Base-by-base conservation (phyloP, 2,113 vertebrate species). In the Eulemur macaco region DNA sequence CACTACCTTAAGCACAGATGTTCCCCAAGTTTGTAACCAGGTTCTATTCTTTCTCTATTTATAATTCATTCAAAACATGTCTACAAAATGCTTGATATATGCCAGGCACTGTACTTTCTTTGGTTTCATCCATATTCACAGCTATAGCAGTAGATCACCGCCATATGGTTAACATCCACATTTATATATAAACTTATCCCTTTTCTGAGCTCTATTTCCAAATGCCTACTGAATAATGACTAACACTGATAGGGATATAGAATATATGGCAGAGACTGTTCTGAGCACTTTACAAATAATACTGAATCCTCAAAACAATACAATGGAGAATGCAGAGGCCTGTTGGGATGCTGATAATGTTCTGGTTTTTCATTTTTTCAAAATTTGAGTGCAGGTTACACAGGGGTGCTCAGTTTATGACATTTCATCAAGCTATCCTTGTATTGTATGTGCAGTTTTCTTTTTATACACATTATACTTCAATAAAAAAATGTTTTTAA, bases 1-100 rank as follows among this genome's bases (percentile, higher is more conserved):
- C 23, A 21, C 68, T 85, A 76, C 21, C 29, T 89, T 76, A 76
- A 86, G 88, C 20, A 69, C 42, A 29, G 15, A 84, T 63, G 21
- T 29, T n/a, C 34, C 6, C 39, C 21, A 91, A 84, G 25, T 93
- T 77, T 52, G 3, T 71, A 96, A 94, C 39, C 3, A 73, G 1
- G 27, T 39, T 84, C 6, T 54, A 27, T 47, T 69, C 56, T 58
- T 86, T 86, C 66, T 93, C 23, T 60, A 37, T 90, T 42, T 68
- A 50, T 92, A 54, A 60, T 34, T 86, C 17, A 92, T 76, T 94
- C 27, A 88, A 88, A 96, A 91, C 54, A 77, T 63, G 58, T 80
- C 64, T 83, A 77, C 45, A 71, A 81, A 60, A 73, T 52, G 60
- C 66, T 71, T 87, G 56, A 88, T 56, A 14, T 47, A 84, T 54